Base-by-base conservation (phyloP, 2,113 vertebrate species). In the Mugil cephalus region DNA sequence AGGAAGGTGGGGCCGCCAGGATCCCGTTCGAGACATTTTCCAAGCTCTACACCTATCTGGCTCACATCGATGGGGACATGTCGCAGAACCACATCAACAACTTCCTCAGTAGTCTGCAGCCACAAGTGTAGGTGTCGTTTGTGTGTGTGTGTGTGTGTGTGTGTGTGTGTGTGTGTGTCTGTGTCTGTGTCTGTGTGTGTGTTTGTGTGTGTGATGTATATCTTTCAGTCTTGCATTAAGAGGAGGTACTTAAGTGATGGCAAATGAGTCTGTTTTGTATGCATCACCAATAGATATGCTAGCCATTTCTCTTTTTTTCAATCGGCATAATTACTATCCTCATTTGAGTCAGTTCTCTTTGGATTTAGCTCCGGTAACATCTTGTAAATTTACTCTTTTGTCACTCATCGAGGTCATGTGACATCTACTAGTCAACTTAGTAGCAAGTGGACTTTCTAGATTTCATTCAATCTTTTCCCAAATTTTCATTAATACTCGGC, bases 1-100 rank as follows among this genome's bases (percentile, higher is more conserved):
- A 95, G 1, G 94, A 95, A 39, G 96, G 95, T 0, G 95, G 93
- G 40, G 87, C 95, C 0, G 94, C 96, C 0, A 90, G 84, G 1
- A 89, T 99, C 77, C 93, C 95, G 0, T 96, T 95, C 0, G 47
- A 89, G 52, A 95, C 85, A 0, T 98, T 97, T 73, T 75, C 74
- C 0, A 90, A 77, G 17, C 80, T 97, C n/a, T 99, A 97, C 89
- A 93, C 69, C 0, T 99, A 96, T 82, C 86, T 99, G 89, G 90
- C 95, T 19, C 0, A 39, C 0, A 73, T 98, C 1, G 96, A 97
- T 4, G 83, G 92, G 7, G 96, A 96, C 3, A 70, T 94, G 35
- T 8, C 89, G 3, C 43, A 87, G 10, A 17, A 68, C 0, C 74
- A 94, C 17, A 94, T 80, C 0, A 74, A 95, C 13, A 40, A 11